phyloP scores from a whole-genome alignment of 2,888 invertebrate species.

The Smittia sp. region DNA sequence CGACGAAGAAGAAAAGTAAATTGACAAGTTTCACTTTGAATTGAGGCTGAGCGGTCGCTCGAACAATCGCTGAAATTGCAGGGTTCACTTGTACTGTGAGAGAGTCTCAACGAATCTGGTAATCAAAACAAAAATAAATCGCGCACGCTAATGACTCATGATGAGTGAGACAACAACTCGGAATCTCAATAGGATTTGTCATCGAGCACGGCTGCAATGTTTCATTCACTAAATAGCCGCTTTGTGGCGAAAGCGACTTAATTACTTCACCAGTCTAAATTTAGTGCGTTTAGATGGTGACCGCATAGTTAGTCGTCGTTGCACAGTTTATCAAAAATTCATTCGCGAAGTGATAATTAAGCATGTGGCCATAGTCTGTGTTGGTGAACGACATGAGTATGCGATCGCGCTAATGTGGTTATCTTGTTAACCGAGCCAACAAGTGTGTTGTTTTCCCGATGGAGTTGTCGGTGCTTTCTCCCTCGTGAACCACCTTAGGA shows the following conservation, averaged over 20 bases:
- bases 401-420: not conserved
- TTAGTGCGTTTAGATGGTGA: not conserved
- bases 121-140: conserved; percentile 9
- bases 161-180: not conserved
- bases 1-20: not conserved
- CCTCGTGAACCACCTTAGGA: too few relatives aligned
- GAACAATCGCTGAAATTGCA: not conserved
- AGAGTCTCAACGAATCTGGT: not conserved
- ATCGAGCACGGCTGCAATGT: not conserved
- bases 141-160: not conserved
- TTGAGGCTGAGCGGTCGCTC: not conserved
- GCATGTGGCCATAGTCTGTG: not conserved
- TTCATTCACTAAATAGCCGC: not conserved
- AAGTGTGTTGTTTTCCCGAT: not conserved
- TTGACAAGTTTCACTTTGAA: not conserved
- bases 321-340: not conserved
- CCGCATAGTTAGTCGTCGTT: not conserved
- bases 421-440: not conserved
- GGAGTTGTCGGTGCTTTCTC: too few relatives aligned
- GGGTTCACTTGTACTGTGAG: not conserved
- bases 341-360: not conserved
- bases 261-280: not conserved
- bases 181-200: not conserved
- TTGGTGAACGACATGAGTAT: not conserved
- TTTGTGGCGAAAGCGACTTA: not conserved